These are phyloP conservation scores for Formica aserva DNA, from an alignment of 2,888 invertebrate species.

Conservation along the genomic window DNA sequence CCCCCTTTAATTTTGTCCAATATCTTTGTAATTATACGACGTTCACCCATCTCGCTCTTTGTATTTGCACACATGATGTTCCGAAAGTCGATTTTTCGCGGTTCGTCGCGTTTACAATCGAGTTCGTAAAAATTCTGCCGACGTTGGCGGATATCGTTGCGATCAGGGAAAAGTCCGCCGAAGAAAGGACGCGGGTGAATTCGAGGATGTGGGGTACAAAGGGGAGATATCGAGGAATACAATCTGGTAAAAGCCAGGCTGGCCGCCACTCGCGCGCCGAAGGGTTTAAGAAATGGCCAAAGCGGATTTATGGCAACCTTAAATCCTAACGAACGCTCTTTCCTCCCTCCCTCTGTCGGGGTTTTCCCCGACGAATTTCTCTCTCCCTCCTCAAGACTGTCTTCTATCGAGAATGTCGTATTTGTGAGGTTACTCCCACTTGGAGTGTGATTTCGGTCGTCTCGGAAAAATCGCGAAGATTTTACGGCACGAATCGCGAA, in stretches of 20 bases:
- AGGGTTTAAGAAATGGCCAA: constrained; percentile 80
- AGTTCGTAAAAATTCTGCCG: constrained; percentile 44
- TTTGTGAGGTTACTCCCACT: constrained; percentile 36
- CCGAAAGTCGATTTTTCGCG: constrained; percentile 11
- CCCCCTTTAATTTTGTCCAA: background rate
- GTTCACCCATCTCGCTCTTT: background rate
- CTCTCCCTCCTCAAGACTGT: background rate
- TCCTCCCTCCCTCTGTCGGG: constrained; percentile 23
- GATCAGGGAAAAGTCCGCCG: constrained; percentile 48
- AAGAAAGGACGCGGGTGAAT: constrained; percentile 61
- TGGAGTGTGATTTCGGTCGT: constrained; percentile 27
- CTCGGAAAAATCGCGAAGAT: constrained; percentile 8
- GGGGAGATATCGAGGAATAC: constrained; percentile 77
- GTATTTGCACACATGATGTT: background rate
- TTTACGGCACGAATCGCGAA: constrained; percentile 4
- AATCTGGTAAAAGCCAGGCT: constrained; percentile 83
- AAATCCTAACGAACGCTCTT: constrained; percentile 78
- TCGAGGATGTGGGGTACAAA: constrained; percentile 49
- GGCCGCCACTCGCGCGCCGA: constrained; percentile 70
- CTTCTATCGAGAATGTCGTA: constrained; percentile 46
- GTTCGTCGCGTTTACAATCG: constrained; percentile 28
- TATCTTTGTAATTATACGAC: background rate
- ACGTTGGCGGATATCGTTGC: constrained; percentile 39
- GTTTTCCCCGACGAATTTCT: background rate
- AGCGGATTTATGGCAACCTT: constrained; percentile 82